Evolutionary conservation across 1,140 invertebrate species (phyloP).

Genomic region (Cephus cinctus): DNA sequence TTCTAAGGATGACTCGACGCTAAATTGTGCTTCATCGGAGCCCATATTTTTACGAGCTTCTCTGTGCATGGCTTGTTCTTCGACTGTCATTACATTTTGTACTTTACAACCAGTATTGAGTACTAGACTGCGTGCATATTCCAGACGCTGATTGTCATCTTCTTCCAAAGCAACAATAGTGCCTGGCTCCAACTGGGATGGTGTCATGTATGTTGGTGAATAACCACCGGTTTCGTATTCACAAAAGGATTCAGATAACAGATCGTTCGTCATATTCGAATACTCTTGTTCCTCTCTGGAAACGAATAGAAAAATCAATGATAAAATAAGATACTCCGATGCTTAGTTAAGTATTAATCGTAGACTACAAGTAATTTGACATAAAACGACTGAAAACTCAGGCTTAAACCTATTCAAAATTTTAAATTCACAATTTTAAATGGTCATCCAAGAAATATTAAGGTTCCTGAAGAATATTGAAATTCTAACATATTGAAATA

Average conservation of each 20-base stretch:
- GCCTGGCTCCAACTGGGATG: constrained; percentile 76
- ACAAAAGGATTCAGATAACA: constrained; percentile 63
- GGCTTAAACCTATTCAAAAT: not conserved
- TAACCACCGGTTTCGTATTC: constrained; percentile 82
- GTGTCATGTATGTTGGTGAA: constrained; percentile 73
- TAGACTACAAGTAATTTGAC: no score
- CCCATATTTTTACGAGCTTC: constrained; percentile 89
- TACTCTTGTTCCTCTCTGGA: constrained; percentile 46
- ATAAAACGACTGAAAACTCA: not conserved
- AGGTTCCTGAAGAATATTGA: no score
- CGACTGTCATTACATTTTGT: constrained; percentile 57
- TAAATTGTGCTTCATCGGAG: constrained; percentile 88
- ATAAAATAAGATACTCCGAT: no score
- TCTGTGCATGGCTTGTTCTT: constrained; percentile 65
- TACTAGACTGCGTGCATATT: constrained; percentile 69
- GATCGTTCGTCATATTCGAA: constrained; percentile 47
- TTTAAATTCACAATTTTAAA: no score
- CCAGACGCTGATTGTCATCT: constrained; percentile 77
- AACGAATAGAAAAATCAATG: constrained; percentile 13
- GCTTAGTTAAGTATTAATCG: no score
- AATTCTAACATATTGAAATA: no score
- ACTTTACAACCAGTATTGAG: constrained; percentile 59
- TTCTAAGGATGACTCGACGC: constrained; percentile 84
- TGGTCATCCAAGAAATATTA: no score
- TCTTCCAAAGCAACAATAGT: constrained; percentile 77